Evolutionary conservation across 2,113 vertebrate genomes (phyloP).

Genomic region (Plecotus auritus): DNA sequence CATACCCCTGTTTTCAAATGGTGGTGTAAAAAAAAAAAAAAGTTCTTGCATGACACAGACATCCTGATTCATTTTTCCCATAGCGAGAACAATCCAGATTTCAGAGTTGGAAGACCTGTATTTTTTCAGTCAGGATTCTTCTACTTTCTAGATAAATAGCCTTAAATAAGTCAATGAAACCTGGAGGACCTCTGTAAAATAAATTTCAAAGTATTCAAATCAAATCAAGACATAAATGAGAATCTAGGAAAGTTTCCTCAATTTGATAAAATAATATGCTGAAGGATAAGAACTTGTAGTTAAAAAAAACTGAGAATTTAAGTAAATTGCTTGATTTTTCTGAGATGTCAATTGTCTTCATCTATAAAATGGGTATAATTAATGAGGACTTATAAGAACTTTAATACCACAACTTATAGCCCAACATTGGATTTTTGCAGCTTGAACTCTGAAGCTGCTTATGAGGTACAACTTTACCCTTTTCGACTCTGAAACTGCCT

Average conservation of each 20-base stretch:
- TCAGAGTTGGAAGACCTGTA: background rate
- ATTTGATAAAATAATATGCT: background rate
- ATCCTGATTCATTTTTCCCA: background rate
- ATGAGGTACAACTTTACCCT: background rate
- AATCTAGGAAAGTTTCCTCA: background rate
- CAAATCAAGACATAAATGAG: background rate
- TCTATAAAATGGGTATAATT: background rate
- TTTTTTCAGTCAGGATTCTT: background rate
- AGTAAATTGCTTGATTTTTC: background rate
- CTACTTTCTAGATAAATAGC: background rate
- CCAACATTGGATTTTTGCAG: background rate
- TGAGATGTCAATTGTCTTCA: background rate
- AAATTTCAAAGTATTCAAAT: conserved; percentile 7
- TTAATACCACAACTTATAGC: background rate
- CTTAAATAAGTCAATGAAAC: background rate
- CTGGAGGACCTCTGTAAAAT: background rate
- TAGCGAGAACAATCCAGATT: background rate
- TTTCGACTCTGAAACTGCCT: background rate
- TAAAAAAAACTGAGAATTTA: background rate
- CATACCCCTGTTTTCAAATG: background rate
- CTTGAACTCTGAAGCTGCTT: background rate
- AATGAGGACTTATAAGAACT: background rate
- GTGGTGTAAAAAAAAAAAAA: background rate
- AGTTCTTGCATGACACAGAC: background rate
- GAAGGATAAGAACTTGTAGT: background rate